Conservation (phyloP, 2,113 vertebrate genomes). For the Poecilia latipinna region DNA sequence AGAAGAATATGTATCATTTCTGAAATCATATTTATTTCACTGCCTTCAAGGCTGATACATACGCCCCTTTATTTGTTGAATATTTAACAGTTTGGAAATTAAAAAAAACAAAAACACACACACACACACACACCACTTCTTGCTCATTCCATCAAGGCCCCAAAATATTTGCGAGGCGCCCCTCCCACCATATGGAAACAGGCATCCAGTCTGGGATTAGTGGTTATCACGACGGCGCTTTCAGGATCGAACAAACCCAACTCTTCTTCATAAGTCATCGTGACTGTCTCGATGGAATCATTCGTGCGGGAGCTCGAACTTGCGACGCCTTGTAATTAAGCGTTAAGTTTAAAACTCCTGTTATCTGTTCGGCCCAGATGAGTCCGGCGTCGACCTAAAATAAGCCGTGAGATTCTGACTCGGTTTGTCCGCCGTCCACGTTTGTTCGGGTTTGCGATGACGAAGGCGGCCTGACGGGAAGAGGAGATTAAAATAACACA, state of each 20-base stretch:
- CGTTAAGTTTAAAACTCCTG: constrained; percentile 31
- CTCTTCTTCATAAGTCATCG: constrained; percentile 31
- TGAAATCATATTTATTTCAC: background rate
- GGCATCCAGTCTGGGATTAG: constrained; percentile 45
- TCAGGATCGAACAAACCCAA: constrained; percentile 21
- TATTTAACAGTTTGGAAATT: background rate
- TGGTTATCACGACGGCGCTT: constrained; percentile 39
- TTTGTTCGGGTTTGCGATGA: background rate
- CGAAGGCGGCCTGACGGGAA: no score
- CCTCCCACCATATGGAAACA: constrained; percentile 47
- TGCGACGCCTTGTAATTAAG: constrained; percentile 40
- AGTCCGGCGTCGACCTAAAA: background rate
- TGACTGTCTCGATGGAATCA: constrained; percentile 26
- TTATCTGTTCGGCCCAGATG: background rate
- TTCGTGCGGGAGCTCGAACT: constrained; percentile 32
- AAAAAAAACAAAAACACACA: background rate
- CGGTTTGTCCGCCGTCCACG: background rate
- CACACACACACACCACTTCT: background rate
- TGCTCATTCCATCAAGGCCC: background rate
- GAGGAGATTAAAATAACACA: background rate
- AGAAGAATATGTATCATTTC: background rate
- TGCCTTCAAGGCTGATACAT: background rate
- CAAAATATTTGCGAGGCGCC: constrained; percentile 15
- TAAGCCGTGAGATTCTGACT: background rate
- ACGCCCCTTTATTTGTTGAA: background rate